Conservation (phyloP, 37 sponge, comb jelly and placozoan species). For the Cliona cf. orientalis region DNA sequence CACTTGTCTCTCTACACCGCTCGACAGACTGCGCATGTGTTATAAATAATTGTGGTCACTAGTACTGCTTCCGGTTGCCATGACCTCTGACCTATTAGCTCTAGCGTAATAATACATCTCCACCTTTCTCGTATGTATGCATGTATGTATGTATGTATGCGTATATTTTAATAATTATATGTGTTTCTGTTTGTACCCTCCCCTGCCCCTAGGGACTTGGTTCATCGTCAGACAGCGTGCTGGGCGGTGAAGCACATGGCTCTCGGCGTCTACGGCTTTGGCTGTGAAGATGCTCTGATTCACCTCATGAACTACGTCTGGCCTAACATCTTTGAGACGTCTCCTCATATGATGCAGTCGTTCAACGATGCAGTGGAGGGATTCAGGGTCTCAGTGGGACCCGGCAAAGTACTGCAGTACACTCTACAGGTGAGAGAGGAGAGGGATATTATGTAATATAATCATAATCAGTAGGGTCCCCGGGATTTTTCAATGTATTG, state of each 20-base stretch:
- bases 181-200: background rate
- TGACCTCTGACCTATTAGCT: too few species aligned
- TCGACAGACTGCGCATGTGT: too few species aligned
- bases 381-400: constrained; percentile 82
- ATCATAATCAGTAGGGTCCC: too few species aligned
- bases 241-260: constrained; percentile 99
- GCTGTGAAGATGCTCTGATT: constrained; percentile 95
- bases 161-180: too few species aligned
- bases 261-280: constrained; percentile 95
- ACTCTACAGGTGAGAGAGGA: constrained; percentile 80
- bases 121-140: too few species aligned
- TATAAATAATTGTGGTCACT: too few species aligned
- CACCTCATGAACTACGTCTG: constrained; percentile 96
- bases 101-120: too few species aligned
- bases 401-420: constrained; percentile 88
- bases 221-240: constrained; percentile 97
- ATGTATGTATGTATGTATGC: too few species aligned
- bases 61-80: too few species aligned
- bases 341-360: constrained; percentile 95
- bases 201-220: constrained; percentile 79
- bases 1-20: too few species aligned
- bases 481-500: too few species aligned
- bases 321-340: constrained; percentile 98
- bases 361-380: constrained; percentile 96
- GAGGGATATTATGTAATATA: too few species aligned